Evolutionary conservation across 2,888 invertebrate species (phyloP).

Genomic region (Lordiphosa fenestrarum): DNA sequence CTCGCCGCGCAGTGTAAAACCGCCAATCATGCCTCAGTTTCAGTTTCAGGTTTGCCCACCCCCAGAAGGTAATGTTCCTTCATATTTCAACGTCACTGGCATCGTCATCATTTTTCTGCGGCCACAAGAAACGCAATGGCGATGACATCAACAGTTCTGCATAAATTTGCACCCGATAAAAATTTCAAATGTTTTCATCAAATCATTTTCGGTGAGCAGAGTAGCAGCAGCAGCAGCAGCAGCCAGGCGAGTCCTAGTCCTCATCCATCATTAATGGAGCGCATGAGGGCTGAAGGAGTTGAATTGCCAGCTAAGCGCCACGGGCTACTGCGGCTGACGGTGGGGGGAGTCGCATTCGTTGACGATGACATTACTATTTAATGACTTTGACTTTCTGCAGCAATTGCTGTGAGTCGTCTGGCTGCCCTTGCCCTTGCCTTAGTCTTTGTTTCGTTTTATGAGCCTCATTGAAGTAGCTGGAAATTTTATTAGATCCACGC

Average conservation of each 20-base stretch:
- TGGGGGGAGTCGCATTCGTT: slow-evolving; percentile 42
- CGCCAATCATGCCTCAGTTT: slow-evolving; percentile 16
- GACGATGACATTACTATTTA: slow-evolving; percentile 75
- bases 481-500: slow-evolving; percentile 22
- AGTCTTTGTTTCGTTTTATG: slow-evolving; percentile 37
- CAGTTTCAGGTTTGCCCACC: slow-evolving; percentile 2
- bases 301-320: slow-evolving; percentile 39
- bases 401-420: slow-evolving; percentile 58
- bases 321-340: slow-evolving; percentile 17
- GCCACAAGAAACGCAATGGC: slow-evolving; percentile 41
- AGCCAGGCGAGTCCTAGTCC: slow-evolving; percentile 33
- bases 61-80: slow-evolving; percentile 59
- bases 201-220: slow-evolving; percentile 58
- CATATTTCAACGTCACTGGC: slow-evolving; percentile 74
- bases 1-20: slow-evolving; percentile 17
- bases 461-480: slow-evolving; percentile 38
- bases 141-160: slow-evolving; percentile 78
- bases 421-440: slow-evolving; percentile 8
- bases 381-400: slow-evolving; percentile 75
- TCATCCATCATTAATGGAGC: slow-evolving; percentile 71
- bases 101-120: slow-evolving; percentile 71
- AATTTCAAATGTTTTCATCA: slow-evolving; percentile 77
- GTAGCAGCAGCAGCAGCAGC: slow-evolving; percentile 4
- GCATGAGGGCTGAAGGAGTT: slow-evolving; percentile 52
- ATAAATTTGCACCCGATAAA: slow-evolving; percentile 78